Evolutionary conservation across 2,113 vertebrate species (phyloP), one percentile per base, ranked within the genome.

Genomic region (Agapornis roseicollis): DNA sequence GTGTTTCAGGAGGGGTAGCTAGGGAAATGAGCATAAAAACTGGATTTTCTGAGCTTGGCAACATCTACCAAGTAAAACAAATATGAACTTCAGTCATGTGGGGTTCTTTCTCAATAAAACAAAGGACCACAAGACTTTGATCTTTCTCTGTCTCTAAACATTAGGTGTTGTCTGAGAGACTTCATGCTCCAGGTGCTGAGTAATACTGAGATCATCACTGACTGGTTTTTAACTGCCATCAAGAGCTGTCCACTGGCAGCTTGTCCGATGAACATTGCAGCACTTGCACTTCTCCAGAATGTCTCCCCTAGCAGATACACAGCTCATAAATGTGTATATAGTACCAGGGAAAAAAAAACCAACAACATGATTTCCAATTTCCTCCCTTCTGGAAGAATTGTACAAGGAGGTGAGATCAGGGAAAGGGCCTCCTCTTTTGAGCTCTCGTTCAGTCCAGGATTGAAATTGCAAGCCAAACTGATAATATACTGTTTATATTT

Each of bases 71-170:
- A 64, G 52, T 31, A 7, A 78, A 66, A 29, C 42, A 37, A 6
- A 5, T 4, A 56, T 1, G 0, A 33, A 58, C 52, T 76, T 47
- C 49, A 47, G 0, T 77, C 23, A 20, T 0, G 1, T 39, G 23
- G 10, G 11, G 25, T 27, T 70, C 11, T 69, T 78, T 46, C 33
- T 86, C 35, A 25, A 50, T 16, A 55, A 63, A 92, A 49, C 13
- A 5, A 20, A 66, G 44, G 72, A 53, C 13, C 9, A 7, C 22
- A 73, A 55, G 44, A 42, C 29, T 47, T 37, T 28, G n/a, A 3
- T 31, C 12, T 70, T 88, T 61, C 25, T 23, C 12, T 77, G 88
- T 56, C 28, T 24, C 17, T 74, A 25, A 83, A 37, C 33, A 35
- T 50, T 4, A 46, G 35, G 6, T 73, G 17, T 11, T 64, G 12